Evolutionary conservation across 2,797 vertebrate genomes (phyloP).

Genomic region (Tokudaia tokunoshimensis): DNA sequence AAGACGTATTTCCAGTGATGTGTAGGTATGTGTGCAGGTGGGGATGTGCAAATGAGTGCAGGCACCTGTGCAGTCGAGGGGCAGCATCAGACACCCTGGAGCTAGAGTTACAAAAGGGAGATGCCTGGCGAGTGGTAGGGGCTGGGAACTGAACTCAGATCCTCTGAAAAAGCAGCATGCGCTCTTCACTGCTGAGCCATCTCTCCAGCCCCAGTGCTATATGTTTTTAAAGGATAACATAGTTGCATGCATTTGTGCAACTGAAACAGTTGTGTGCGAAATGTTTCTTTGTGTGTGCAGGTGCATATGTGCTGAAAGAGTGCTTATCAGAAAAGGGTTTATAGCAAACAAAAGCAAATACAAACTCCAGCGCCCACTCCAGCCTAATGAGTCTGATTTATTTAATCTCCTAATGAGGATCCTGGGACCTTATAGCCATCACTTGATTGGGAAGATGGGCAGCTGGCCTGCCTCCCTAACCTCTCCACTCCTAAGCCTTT

Average conservation of each 20-base stretch:
- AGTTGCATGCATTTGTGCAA: background rate
- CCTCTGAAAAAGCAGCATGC: background rate
- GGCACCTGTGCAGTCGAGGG: no score
- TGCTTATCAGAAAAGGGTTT: background rate
- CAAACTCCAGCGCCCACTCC: background rate
- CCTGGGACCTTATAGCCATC: background rate
- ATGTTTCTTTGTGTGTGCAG: background rate
- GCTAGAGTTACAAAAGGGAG: background rate
- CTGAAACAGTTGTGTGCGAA: background rate
- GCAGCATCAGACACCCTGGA: background rate
- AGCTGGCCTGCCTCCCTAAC: background rate
- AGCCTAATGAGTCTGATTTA: background rate
- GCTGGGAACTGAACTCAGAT: background rate
- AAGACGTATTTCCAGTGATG: background rate
- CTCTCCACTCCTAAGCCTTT: background rate
- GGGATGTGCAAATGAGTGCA: background rate
- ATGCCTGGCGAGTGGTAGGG: no score
- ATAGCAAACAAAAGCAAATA: background rate
- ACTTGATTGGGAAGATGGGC: background rate
- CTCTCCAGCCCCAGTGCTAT: no score
- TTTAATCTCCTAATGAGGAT: background rate
- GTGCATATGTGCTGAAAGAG: background rate
- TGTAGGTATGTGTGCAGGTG: background rate
- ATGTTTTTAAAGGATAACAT: background rate
- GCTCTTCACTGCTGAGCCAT: background rate